Conservation (phyloP, 2,797 vertebrate genomes). For the Aulostomus chinensis region DNA sequence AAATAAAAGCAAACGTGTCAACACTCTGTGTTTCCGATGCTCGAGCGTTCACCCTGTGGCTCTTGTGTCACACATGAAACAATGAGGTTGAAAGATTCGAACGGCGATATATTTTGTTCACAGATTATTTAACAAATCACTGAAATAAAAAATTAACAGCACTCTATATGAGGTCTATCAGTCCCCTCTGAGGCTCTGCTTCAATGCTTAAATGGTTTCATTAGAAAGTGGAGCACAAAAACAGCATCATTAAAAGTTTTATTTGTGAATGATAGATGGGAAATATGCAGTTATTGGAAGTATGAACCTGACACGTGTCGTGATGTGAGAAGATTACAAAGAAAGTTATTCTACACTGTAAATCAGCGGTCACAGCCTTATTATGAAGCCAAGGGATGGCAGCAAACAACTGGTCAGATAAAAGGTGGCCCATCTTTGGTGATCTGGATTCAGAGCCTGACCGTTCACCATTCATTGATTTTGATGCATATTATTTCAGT, state of each 20-base stretch:
- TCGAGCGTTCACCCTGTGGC: neutral
- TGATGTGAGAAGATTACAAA: neutral
- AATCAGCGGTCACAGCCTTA: neutral
- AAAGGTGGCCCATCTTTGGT: no score
- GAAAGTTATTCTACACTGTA: neutral
- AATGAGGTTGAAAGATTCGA: no score
- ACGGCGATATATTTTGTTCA: no score
- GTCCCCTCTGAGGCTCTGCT: neutral
- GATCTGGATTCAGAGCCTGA: conserved; percentile 14
- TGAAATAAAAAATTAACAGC: neutral
- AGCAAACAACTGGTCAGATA: no score
- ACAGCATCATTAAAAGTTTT: neutral
- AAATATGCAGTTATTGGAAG: neutral
- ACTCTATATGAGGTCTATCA: neutral
- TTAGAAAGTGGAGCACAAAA: neutral
- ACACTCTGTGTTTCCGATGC: neutral
- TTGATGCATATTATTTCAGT: no score
- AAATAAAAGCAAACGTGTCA: neutral
- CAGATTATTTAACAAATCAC: no score
- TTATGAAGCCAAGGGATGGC: neutral
- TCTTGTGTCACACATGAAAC: no score
- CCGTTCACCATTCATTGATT: no score
- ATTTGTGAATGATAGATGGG: neutral
- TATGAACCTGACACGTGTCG: neutral
- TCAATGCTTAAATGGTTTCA: neutral